Conservation (phyloP, 2,113 vertebrate species). For the Campylomormyrus numenius region DNA sequence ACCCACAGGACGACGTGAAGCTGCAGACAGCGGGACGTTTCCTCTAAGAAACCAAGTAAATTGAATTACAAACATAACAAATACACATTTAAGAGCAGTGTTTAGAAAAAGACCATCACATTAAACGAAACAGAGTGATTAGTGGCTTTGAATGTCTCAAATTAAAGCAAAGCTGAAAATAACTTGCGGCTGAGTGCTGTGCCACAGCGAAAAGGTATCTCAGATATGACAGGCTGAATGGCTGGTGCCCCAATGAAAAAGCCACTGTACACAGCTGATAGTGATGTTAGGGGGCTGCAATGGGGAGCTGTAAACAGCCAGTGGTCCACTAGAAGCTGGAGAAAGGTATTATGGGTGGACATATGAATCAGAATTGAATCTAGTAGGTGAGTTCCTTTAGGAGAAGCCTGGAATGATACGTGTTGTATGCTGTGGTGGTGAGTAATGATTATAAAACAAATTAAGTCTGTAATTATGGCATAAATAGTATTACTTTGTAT, state of each 20-base stretch:
- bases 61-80: not conserved
- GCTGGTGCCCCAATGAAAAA: slow-evolving; percentile 47
- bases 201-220: slow-evolving; percentile 13
- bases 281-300: slow-evolving; percentile 36
- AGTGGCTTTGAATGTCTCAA: slow-evolving; percentile 33
- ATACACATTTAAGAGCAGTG: not conserved
- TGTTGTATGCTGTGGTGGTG: not conserved
- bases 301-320: slow-evolving; percentile 54
- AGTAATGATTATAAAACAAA: not conserved
- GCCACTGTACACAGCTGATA: slow-evolving; percentile 47
- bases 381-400: not conserved
- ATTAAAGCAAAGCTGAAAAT: slow-evolving; percentile 22
- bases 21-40: not conserved
- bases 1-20: not conserved
- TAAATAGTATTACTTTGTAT: not conserved
- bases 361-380: not conserved
- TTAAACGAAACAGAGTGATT: slow-evolving; percentile 33
- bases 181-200: slow-evolving; percentile 13
- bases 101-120: slow-evolving; percentile 29
- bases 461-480: not conserved
- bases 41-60: not conserved
- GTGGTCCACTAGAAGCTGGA: slow-evolving; percentile 51
- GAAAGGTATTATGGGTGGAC: slow-evolving; percentile 24
- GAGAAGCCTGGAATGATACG: not conserved
- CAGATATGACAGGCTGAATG: slow-evolving; percentile 13